Percentiles rank a stretch among this genome's conserved stretches.
These are phyloP conservation scores for Pteromalus puparum DNA, from an alignment of 1,140 invertebrate genomes.

Conservation along the genomic window DNA sequence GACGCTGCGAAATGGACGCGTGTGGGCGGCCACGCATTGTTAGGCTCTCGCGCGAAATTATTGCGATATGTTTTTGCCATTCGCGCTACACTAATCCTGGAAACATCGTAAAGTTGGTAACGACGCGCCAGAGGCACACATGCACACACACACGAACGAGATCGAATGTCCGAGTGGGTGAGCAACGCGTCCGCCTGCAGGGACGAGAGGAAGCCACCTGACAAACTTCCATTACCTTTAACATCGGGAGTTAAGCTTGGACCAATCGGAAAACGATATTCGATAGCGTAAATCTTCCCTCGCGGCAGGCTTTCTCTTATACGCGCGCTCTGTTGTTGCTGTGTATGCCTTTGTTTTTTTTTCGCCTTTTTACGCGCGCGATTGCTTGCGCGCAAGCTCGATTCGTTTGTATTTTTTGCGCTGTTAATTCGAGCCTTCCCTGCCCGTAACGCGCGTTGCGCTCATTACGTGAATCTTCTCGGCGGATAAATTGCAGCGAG, in stretches of 20 bases:
- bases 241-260: constrained; percentile 60
- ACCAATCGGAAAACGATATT: constrained; percentile 68
- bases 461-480: neutral
- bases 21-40: neutral
- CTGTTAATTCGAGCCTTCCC: neutral
- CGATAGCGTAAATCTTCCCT: constrained; percentile 65
- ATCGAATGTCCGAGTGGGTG: constrained; percentile 44
- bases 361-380: neutral
- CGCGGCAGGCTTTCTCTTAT: constrained; percentile 1
- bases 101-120: constrained; percentile 57
- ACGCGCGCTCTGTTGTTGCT: neutral
- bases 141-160: constrained; percentile 28
- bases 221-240: constrained; percentile 64
- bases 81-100: constrained; percentile 25
- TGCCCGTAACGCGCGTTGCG: neutral
- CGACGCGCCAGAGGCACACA: neutral
- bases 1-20: neutral
- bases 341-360: constrained; percentile 18
- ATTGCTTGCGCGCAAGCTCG: neutral
- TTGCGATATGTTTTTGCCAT: constrained; percentile 11
- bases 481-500: neutral
- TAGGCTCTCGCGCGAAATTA: constrained; percentile 23
- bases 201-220: constrained; percentile 47
- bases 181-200: constrained; percentile 1
- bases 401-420: neutral